phyloP scores from a whole-genome alignment of 2,797 vertebrate genomes.

The Onychomys leucogaster region DNA sequence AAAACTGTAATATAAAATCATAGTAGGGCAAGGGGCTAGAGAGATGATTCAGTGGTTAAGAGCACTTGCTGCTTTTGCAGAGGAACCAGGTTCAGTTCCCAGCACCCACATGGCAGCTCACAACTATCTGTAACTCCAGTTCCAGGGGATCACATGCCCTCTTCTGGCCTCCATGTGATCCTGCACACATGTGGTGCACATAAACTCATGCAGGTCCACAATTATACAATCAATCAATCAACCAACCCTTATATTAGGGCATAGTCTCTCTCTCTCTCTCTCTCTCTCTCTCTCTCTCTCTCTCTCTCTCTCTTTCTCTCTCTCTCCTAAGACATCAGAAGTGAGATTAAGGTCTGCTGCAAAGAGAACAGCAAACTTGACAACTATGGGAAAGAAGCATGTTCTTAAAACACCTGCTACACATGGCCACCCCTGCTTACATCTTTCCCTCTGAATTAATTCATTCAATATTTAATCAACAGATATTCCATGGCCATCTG shows the following conservation, averaged over 20 bases:
- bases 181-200: background rate
- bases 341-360: background rate
- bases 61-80: background rate
- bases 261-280: background rate
- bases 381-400: background rate
- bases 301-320: background rate
- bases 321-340: background rate
- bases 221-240: background rate
- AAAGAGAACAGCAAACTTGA: background rate
- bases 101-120: background rate
- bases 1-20: background rate
- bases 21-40: background rate
- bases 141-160: background rate
- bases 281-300: background rate
- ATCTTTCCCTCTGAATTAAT: background rate
- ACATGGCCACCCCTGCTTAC: background rate
- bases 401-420: background rate
- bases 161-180: background rate
- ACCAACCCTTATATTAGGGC: background rate
- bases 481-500: background rate
- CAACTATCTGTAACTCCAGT: background rate
- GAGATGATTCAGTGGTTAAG: background rate
- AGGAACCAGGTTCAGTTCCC: background rate
- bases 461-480: background rate
- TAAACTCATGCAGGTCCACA: background rate